phyloP scores from a whole-genome alignment of 1,140 invertebrate genomes.

The Berghia stephanieae region DNA sequence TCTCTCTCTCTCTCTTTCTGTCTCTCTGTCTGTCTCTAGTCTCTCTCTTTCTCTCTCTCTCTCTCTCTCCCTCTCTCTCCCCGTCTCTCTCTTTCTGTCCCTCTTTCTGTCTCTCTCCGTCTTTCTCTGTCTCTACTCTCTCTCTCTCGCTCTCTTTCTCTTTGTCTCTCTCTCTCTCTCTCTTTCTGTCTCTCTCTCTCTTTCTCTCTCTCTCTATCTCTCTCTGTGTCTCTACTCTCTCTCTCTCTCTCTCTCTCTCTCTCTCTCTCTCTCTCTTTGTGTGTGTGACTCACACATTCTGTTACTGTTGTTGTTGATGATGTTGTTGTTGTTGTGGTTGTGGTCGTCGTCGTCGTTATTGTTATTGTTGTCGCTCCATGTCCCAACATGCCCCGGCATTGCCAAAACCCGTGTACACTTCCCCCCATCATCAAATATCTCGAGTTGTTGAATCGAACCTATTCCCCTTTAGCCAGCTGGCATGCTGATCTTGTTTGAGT shows the following conservation, averaged over 20 bases:
- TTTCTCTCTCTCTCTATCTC: too few species aligned
- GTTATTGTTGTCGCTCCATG: neutral
- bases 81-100: too few species aligned
- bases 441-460: neutral
- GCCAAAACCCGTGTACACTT: neutral
- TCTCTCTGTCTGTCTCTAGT: too few species aligned
- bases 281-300: neutral
- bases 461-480: neutral
- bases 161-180: too few species aligned
- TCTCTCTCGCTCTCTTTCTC: too few species aligned
- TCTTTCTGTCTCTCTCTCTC: neutral
- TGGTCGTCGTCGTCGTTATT: neutral
- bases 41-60: neutral
- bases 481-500: neutral
- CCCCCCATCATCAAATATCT: neutral
- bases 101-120: too few species aligned
- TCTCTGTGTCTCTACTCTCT: too few species aligned
- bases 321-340: neutral
- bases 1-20: constrained; percentile 10
- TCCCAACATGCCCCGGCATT: neutral
- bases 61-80: neutral
- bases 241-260: constrained; percentile 5
- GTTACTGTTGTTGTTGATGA: neutral
- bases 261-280: too few species aligned
- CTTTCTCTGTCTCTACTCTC: too few species aligned